Percentiles rank a stretch among this genome's conserved stretches.
Evolutionary conservation across 2,797 vertebrate species (phyloP).

Genomic region (Knipowitschia caucasica): DNA sequence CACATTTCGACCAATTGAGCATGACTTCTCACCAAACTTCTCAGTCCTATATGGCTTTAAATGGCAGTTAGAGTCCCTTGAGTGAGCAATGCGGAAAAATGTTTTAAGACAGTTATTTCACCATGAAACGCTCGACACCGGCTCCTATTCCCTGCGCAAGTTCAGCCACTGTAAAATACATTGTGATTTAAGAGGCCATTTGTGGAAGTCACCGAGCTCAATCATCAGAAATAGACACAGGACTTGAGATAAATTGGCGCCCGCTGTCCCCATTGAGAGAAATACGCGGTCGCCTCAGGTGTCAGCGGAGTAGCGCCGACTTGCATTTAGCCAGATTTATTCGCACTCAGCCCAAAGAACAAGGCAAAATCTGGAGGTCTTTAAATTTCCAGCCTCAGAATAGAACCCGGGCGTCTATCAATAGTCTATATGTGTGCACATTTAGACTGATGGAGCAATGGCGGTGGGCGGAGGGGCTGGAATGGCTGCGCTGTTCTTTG

Average conservation of each 20-base stretch:
- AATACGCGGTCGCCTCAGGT: conserved; percentile 81
- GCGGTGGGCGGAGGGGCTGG: conserved; percentile 63
- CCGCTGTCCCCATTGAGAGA: conserved; percentile 71
- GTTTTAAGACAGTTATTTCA: conserved; percentile 82
- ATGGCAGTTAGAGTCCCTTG: conserved; percentile 22
- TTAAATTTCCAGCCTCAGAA: conserved; percentile 83
- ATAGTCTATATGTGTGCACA: conserved; percentile 82
- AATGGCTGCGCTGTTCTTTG: conserved; percentile 77
- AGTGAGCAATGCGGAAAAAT: conserved; percentile 51
- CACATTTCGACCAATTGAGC: conserved; percentile 13
- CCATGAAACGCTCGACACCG: conserved; percentile 84
- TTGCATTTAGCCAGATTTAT: conserved; percentile 90
- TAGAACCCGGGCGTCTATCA: conserved; percentile 92
- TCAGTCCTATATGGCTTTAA: conserved; percentile 23
- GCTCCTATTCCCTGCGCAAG: conserved; percentile 82
- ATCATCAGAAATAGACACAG: conserved; percentile 88
- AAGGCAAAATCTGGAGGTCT: conserved; percentile 82
- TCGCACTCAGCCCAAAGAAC: conserved; percentile 79
- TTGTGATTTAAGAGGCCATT: conserved; percentile 92
- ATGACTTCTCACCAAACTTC: conserved; percentile 19
- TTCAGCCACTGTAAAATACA: conserved; percentile 89
- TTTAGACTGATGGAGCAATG: conserved; percentile 66
- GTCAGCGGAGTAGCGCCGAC: conserved; percentile 79
- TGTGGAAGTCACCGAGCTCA: conserved; percentile 91
- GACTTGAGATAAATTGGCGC: conserved; percentile 84